Evolutionary conservation across 2,888 invertebrate genomes (phyloP).

Genomic region (Oscheius sp.): DNA sequence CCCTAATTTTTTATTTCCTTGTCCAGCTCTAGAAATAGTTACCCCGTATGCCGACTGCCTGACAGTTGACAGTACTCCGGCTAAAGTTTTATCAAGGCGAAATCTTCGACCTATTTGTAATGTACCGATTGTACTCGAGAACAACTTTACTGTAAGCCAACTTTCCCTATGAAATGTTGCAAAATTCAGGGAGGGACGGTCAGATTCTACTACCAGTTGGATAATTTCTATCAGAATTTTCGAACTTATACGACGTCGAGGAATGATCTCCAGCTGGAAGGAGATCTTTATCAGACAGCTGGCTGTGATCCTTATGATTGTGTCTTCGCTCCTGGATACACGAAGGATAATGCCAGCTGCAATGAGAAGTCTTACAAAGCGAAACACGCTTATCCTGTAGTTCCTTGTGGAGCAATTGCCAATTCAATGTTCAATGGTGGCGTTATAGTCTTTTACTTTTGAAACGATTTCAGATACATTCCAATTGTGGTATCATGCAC

Average conservation of each 20-base stretch:
- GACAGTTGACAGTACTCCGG: conserved; percentile 35
- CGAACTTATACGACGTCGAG: conserved; percentile 94
- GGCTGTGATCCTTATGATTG: conserved; percentile 58
- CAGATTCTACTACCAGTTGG: conserved; percentile 95
- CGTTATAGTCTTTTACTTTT: background rate
- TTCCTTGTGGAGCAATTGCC: conserved; percentile 98
- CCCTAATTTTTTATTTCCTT: background rate
- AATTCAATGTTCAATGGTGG: conserved; percentile 96
- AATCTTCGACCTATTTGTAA: conserved; percentile 42
- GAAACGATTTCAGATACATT: conserved; percentile 23
- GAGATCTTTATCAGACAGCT: conserved; percentile 79
- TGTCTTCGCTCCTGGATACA: conserved; percentile 18
- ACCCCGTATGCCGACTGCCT: conserved; percentile 60
- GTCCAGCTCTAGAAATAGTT: conserved; percentile 55
- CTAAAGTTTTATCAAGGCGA: background rate
- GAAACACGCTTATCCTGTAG: conserved; percentile 79
- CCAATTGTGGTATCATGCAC: conserved; percentile 8
- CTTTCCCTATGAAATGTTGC: background rate
- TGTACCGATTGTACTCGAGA: conserved; percentile 41
- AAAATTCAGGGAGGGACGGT: conserved; percentile 78
- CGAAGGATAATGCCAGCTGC: background rate
- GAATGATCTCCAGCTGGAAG: conserved; percentile 85
- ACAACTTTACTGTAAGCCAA: conserved; percentile 47
- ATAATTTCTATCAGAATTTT: conserved; percentile 98
- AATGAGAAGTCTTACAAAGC: background rate